Conservation (phyloP, 2,113 vertebrate species). For the Tupaia chinensis region DNA sequence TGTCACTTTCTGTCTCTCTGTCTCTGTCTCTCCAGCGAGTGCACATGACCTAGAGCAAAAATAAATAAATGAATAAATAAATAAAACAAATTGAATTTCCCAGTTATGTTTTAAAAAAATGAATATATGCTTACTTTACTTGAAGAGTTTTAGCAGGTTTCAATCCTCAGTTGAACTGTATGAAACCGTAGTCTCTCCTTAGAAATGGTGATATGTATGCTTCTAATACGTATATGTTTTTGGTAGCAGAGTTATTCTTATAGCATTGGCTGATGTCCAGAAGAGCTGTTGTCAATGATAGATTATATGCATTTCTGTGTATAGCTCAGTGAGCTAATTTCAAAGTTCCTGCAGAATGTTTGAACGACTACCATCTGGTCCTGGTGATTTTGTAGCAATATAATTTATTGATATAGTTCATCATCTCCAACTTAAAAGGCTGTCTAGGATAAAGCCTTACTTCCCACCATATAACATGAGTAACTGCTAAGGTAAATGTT, state of each 20-base stretch:
- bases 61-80: background rate
- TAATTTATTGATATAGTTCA: conserved; percentile 53
- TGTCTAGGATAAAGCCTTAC: background rate
- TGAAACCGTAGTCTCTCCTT: background rate
- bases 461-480: background rate
- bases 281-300: background rate
- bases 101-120: background rate
- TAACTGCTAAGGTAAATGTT: background rate
- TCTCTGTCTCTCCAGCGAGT: too few species aligned
- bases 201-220: background rate
- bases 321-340: conserved; percentile 43
- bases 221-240: background rate
- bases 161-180: background rate
- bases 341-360: background rate
- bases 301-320: background rate
- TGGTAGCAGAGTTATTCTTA: background rate
- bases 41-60: too few species aligned
- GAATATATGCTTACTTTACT: background rate
- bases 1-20: too few species aligned
- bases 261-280: background rate
- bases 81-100: background rate
- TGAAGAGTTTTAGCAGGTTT: background rate
- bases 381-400: conserved; percentile 8
- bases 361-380: conserved; percentile 43
- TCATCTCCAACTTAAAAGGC: conserved; percentile 47